These are phyloP conservation scores for Manis crassicaudata DNA, from an alignment of 2,797 vertebrate genomes.

Conservation along the genomic window DNA sequence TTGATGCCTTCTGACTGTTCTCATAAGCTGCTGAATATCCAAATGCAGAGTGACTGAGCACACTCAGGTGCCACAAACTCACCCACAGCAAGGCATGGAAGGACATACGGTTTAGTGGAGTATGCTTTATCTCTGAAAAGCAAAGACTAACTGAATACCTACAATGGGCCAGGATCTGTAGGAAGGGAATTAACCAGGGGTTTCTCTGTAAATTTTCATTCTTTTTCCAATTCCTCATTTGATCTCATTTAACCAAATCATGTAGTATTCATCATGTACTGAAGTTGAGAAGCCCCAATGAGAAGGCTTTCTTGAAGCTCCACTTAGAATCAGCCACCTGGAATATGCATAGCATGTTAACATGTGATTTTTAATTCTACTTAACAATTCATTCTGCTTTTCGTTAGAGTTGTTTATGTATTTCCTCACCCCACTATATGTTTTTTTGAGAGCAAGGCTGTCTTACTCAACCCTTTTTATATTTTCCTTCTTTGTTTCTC, in stretches of 20 bases:
- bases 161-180: not conserved
- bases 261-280: not conserved
- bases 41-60: not conserved
- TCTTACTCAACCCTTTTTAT: not conserved
- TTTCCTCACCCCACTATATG: not conserved
- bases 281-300: not conserved
- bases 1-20: not conserved
- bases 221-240: not conserved
- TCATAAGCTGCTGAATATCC: not conserved
- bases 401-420: not conserved
- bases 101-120: not conserved
- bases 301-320: not conserved
- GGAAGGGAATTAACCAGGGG: not conserved
- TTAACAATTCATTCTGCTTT: not conserved
- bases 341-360: not conserved
- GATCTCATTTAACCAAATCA: not conserved
- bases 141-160: not conserved
- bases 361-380: not conserved
- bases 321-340: not conserved
- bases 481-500: not conserved
- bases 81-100: not conserved
- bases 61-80: not conserved
- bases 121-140: not conserved
- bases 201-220: slow-evolving; percentile 9
- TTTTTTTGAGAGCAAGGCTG: not conserved